Evolutionary conservation across 2,888 invertebrate genomes (phyloP), one percentile per base, ranked within the genome.

Genomic region (Venusia cambrica): DNA sequence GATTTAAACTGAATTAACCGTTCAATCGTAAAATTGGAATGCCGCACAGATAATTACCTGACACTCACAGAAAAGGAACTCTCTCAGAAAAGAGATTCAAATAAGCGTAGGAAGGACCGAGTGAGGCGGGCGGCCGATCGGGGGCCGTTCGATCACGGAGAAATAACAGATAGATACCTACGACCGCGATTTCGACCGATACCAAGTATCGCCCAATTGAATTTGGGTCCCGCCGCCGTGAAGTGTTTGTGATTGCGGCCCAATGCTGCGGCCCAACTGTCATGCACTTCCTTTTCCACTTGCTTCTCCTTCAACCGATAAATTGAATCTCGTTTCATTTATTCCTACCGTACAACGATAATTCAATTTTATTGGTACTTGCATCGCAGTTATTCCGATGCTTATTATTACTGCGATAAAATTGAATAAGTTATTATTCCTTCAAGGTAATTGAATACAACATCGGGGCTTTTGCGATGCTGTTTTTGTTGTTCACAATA

Each of bases 1-100:
- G 83, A 87, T 85, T 87, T 85, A 85, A 87, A 85, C 80, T 84
- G 84, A 87, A 80, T 85, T 87, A 84, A 77, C 83, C 83, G 71
- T 84, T 87, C 85, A 81, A 84, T 84, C 81, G 85, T 84, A 87
- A 87, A 87, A 87, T 85, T 87, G 87, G 81, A 84, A 85, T 81
- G 84, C 85, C 85, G 83, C 85, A 84, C 78, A 85, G 85, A 87
- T 87, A 87, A 87, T 87, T 87, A 87, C 83, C 85, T 87, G 87
- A 87, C 87, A 87, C 85, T 85, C 85, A 85, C 87, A 87, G 85
- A 76, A 80, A 80, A 87, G 83, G 84, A 83, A 81, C 74, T 77
- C 79, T 69, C 74, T 75, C 70, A 73, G 79, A 75, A 76, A 75
- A 69, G 66, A 72, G 80, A 84, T 84, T 84, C 83, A 84, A 84